Conservation (phyloP, 2,888 invertebrate species). For the Tenodera sinensis region DNA sequence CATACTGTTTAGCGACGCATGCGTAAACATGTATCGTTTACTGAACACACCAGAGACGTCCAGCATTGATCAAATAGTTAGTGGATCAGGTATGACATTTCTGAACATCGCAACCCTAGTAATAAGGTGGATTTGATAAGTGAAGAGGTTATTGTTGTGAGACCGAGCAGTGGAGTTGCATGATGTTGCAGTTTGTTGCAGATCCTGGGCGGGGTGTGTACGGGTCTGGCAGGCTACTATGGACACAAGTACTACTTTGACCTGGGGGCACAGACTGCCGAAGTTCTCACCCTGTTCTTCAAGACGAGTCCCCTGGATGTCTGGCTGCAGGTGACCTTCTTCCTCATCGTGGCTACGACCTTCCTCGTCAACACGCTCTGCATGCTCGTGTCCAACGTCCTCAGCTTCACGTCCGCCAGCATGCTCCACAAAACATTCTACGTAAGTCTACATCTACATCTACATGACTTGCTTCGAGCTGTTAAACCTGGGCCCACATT, state of each 20-base stretch:
- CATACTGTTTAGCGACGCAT: too few species aligned
- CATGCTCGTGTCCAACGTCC: conserved; percentile 65
- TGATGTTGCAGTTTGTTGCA: conserved; percentile 43
- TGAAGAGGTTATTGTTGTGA: too few species aligned
- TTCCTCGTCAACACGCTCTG: conserved; percentile 78
- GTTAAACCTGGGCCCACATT: too few species aligned
- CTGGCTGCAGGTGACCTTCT: conserved; percentile 59
- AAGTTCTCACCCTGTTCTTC: not conserved
- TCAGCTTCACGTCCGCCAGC: conserved; percentile 76
- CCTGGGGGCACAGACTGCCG: conserved; percentile 26
- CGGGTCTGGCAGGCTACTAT: conserved; percentile 66
- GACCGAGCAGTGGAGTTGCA: too few species aligned
- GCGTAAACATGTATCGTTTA: too few species aligned
- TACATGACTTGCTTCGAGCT: too few species aligned
- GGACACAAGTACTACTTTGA: conserved; percentile 40
- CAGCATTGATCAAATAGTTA: too few species aligned
- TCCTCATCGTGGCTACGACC: conserved; percentile 67
- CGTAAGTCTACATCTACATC: conserved; percentile 66
- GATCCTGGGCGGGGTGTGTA: conserved; percentile 72
- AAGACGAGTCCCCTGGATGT: conserved; percentile 10
- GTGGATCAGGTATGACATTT: too few species aligned
- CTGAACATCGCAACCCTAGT: too few species aligned
- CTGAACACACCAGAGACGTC: too few species aligned
- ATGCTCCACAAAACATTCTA: conserved; percentile 77
- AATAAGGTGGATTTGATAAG: too few species aligned